These are phyloP conservation scores for Hyperoplus lanceolatus DNA, from an alignment of 2,797 vertebrate species.

Conservation along the genomic window DNA sequence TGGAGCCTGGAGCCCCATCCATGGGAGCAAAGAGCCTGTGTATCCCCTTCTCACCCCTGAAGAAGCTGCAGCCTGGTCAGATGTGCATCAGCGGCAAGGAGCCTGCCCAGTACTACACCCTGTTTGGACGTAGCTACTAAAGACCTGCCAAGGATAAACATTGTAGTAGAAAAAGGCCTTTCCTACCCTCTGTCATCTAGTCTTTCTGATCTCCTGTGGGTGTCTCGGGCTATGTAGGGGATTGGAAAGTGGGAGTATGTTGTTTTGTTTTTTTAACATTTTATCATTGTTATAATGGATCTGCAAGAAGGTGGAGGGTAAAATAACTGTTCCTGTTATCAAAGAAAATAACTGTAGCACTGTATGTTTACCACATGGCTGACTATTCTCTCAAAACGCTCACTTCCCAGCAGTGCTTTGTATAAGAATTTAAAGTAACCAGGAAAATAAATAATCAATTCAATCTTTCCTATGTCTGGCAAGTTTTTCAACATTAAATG, in stretches of 20 bases:
- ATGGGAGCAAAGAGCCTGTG: conserved; percentile 99
- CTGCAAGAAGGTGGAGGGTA: conserved; percentile 6
- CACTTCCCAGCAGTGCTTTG: not conserved
- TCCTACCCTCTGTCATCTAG: conserved; percentile 7
- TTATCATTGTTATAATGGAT: not conserved
- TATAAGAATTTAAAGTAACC: not conserved
- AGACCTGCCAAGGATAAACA: conserved; percentile 10
- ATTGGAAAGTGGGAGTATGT: conserved; percentile 18
- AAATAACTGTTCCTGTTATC: not conserved
- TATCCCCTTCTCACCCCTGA: conserved; percentile 94
- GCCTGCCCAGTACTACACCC: conserved; percentile 93
- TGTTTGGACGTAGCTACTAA: conserved; percentile 98
- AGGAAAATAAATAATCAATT: not conserved
- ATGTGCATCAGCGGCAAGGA: conserved; percentile 92
- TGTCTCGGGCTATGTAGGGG: conserved; percentile 2
- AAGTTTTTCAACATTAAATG: not conserved
- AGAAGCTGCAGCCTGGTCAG: conserved; percentile 87
- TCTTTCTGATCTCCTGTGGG: conserved; percentile 17
- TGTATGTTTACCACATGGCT: not conserved
- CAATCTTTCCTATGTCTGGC: not conserved
- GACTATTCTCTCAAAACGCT: not conserved
- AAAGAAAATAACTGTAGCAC: not conserved
- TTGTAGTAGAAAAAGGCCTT: conserved; percentile 62
- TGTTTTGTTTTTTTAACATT: conserved; percentile 17
- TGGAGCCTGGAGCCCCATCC: conserved; percentile 96